A percentile compares a stretch with the other conserved stretches of the same genome.
These are phyloP conservation scores for Bhutanitis thaidina DNA, from an alignment of 2,888 invertebrate species.

Conservation along the genomic window DNA sequence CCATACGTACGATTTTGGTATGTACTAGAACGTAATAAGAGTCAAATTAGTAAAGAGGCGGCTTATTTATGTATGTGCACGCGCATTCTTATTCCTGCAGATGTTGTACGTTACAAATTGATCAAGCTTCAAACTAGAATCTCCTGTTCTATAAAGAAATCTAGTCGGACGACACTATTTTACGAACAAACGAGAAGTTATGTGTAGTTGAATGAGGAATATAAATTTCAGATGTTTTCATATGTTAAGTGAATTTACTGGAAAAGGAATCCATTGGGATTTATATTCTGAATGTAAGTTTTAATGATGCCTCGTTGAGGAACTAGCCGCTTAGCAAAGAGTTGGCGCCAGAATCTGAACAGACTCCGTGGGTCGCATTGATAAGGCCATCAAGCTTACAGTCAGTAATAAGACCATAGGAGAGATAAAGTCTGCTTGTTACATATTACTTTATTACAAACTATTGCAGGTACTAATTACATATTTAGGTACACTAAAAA, in stretches of 20 bases:
- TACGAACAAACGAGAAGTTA: constrained; percentile 10
- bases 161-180: constrained; percentile 13
- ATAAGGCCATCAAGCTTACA: too few relatives aligned
- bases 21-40: neutral
- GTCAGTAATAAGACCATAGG: too few relatives aligned
- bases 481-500: too few relatives aligned
- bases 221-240: constrained; percentile 5
- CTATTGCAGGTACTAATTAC: too few relatives aligned
- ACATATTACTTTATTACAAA: too few relatives aligned
- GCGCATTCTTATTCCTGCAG: constrained; percentile 5
- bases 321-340: too few relatives aligned
- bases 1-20: neutral
- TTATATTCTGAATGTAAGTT: too few relatives aligned
- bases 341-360: too few relatives aligned
- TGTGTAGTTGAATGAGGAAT: constrained; percentile 8
- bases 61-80: neutral
- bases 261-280: too few relatives aligned
- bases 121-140: constrained; percentile 18
- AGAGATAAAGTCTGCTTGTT: too few relatives aligned
- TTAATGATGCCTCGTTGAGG: too few relatives aligned
- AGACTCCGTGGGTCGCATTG: too few relatives aligned
- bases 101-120: constrained; percentile 19
- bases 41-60: neutral
- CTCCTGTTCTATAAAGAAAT: constrained; percentile 19
- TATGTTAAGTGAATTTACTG: neutral